These are phyloP conservation scores for Copsychus sechellarum DNA, from an alignment of 2,113 vertebrate genomes.

Conservation along the genomic window DNA sequence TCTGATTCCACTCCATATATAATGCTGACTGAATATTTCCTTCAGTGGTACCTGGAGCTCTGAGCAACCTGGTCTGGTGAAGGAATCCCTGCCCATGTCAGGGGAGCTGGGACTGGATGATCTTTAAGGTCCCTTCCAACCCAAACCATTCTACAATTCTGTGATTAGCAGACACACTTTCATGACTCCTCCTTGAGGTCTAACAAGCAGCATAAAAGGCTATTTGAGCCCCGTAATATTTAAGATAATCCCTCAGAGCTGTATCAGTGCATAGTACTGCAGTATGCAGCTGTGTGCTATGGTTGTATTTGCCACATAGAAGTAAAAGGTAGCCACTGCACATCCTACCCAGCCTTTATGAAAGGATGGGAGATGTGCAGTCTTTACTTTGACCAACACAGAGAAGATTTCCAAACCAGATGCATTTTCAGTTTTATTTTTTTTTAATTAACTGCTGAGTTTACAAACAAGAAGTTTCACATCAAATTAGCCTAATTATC, in stretches of 20 bases:
- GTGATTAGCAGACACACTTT: neutral
- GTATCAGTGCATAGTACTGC: accelerated
- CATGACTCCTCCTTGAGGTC: neutral
- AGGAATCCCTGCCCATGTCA: neutral
- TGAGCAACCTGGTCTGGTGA: neutral
- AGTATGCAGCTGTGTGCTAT: neutral
- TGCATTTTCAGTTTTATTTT: neutral
- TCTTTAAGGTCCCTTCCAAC: neutral
- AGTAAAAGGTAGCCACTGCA: neutral
- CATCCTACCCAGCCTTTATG: neutral
- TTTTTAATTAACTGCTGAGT: neutral
- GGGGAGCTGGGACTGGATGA: neutral
- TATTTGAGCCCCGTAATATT: neutral
- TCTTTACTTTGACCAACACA: neutral
- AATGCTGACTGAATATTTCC: neutral
- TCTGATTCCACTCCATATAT: neutral
- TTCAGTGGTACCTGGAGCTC: neutral
- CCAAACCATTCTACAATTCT: neutral
- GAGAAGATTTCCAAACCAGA: neutral
- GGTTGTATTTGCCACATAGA: neutral
- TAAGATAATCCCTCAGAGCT: neutral
- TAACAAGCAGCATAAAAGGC: neutral
- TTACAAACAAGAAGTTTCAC: neutral
- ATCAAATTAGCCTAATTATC: neutral
- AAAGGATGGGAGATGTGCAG: neutral